These are phyloP conservation scores for Plebejus argus DNA, from an alignment of 2,888 invertebrate species.

Conservation along the genomic window DNA sequence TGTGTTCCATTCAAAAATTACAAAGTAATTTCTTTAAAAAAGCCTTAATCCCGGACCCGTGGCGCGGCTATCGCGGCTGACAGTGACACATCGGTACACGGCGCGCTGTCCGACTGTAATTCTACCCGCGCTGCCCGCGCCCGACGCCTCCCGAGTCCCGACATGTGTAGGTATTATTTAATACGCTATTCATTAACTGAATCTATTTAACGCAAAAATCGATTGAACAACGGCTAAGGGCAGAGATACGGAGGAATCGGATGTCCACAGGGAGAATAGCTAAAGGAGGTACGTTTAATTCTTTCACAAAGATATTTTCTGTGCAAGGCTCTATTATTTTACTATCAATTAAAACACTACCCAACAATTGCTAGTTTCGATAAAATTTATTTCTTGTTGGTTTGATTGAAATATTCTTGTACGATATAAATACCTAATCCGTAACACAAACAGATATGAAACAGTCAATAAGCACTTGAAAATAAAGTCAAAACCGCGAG, in stretches of 20 bases:
- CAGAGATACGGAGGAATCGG: background rate
- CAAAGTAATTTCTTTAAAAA: slow-evolving; percentile 71
- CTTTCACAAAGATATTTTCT: no score
- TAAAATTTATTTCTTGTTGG: background rate
- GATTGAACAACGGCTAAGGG: background rate
- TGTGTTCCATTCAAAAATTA: slow-evolving; percentile 48
- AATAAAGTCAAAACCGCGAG: slow-evolving; percentile 77
- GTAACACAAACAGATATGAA: slow-evolving; percentile 49
- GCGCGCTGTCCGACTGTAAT: slow-evolving; percentile 75
- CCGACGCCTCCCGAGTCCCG: slow-evolving; percentile 36
- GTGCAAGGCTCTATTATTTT: background rate
- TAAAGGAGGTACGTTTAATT: background rate
- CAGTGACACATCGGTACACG: slow-evolving; percentile 81
- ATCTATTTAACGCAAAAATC: slow-evolving; percentile 42
- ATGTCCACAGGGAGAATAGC: background rate
- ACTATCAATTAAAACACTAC: no score
- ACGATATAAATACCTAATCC: background rate
- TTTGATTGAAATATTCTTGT: background rate
- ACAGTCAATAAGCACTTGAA: slow-evolving; percentile 67
- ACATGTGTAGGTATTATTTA: slow-evolving; percentile 61
- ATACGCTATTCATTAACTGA: slow-evolving; percentile 60
- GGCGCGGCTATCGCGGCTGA: slow-evolving; percentile 66
- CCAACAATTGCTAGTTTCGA: no score
- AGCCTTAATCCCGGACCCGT: slow-evolving; percentile 66
- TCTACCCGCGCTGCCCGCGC: slow-evolving; percentile 62